A percentile compares a stretch with the other conserved stretches of the same genome.
Conservation (phyloP, 2,113 vertebrate genomes). For the Sander vitreus region DNA sequence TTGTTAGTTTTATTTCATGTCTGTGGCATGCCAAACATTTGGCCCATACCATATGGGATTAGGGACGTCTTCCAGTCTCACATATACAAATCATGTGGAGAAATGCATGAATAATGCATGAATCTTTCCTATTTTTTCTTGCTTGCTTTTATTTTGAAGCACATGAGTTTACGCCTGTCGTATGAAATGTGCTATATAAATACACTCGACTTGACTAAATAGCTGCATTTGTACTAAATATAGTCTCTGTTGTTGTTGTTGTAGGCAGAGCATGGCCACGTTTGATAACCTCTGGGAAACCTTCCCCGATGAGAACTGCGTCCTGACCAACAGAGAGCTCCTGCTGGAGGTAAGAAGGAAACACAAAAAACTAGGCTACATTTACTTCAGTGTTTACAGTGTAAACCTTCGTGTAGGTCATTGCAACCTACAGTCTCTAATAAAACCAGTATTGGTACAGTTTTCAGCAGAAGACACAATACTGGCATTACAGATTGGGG, state of each 20-base stretch:
- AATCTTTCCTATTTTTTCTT: no score
- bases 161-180: no score
- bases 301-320: conserved; percentile 91
- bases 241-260: conserved; percentile 1
- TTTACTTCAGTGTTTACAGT: background rate
- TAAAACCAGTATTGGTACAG: background rate
- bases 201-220: no score
- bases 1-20: no score
- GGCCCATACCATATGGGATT: no score
- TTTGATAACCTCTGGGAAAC: conserved; percentile 90
- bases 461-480: background rate
- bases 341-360: conserved; percentile 84
- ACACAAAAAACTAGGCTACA: background rate
- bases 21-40: no score
- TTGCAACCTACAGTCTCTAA: background rate
- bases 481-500: background rate
- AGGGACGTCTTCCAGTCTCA: no score
- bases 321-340: conserved; percentile 86
- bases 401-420: no score
- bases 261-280: conserved; percentile 83
- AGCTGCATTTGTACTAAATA: background rate
- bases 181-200: no score
- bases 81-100: no score
- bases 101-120: no score
- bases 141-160: no score